Base-by-base conservation (phyloP, 2,888 invertebrate species). In the Drosophila fungiperda region DNA sequence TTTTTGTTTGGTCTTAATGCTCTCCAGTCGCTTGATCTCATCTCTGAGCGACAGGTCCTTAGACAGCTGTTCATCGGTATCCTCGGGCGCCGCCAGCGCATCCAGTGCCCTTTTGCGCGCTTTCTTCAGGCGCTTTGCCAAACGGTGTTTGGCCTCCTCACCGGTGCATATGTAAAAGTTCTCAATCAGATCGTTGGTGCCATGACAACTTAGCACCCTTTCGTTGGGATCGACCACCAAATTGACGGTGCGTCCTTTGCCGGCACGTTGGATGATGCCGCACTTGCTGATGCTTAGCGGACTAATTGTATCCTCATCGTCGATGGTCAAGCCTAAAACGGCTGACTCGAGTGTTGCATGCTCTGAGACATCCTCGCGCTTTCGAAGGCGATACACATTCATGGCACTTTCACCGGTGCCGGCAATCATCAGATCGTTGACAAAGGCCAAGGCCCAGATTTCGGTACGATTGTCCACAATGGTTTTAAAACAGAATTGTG, bases 401-500 rank as follows among this genome's bases (percentile, higher is more conserved):
- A 99, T 94, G 91, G 97, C 96, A 80, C 95, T 95, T 91, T 98
- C 98, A 74, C 96, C 95, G 79, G 96, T 96, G 23, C 98, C 99
- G 11, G 98, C 97, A n/a, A 99, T 95, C 84, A 99, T 93, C 86
- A 97, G 96, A 87, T 97, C 95, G 90, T 96, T 96, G 35, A 97
- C 92, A 53, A 99, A 93, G 38, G 95, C 94, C 90, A 99, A 95
- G 50, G 96, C 96, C 97, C 98, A 98, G 29, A 99, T 96, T 94
- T 98, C 98, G 77, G 96, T 95, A 88, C 96, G 95, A 93, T 97
- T 97, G 68, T 98, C 98, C 48, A 97, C 96, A 58, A 99, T 94
- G 4, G 99, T 99, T 93, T 97, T 97, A 90, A 99, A 99, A 92
- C 99, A 99, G 90, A 98, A 97, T 87, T 98, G 97, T 8, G 98